A percentile compares a stretch with the other conserved stretches of the same genome.
phyloP scores from a whole-genome alignment of 1,140 invertebrate species.

The Heterodera carotae region DNA sequence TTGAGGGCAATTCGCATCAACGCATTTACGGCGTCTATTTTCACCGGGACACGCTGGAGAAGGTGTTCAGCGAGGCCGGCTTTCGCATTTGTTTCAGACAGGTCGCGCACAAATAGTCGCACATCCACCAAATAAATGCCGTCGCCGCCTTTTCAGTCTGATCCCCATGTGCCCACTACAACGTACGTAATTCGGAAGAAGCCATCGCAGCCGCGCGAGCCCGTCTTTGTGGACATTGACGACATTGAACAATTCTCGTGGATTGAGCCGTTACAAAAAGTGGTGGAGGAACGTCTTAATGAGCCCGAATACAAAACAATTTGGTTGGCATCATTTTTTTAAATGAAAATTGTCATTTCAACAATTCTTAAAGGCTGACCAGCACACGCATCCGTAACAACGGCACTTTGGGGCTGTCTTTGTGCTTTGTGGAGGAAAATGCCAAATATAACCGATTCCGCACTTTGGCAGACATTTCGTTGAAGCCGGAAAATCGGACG shows the following conservation, averaged over 20 bases:
- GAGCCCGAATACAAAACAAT: constrained; percentile 69
- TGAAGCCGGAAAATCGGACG: constrained; percentile 54
- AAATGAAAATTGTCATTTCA: neutral
- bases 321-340: constrained; percentile 65
- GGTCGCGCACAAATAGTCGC: constrained; percentile 17
- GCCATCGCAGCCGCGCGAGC: constrained; percentile 48
- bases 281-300: constrained; percentile 72
- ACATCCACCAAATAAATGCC: neutral
- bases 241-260: constrained; percentile 70
- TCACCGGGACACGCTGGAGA: constrained; percentile 59
- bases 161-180: constrained; percentile 52
- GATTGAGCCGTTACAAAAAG: constrained; percentile 73
- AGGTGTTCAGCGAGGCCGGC: constrained; percentile 67
- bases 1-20: constrained; percentile 25
- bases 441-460: constrained; percentile 63
- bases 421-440: constrained; percentile 75
- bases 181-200: constrained; percentile 58
- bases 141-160: constrained; percentile 35
- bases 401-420: constrained; percentile 83
- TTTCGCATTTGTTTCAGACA: constrained; percentile 62
- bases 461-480: constrained; percentile 58
- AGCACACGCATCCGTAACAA: constrained; percentile 69
- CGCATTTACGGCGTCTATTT: constrained; percentile 63
- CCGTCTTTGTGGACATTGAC: constrained; percentile 66
- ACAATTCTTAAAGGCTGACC: constrained; percentile 67